These are phyloP conservation scores for Dynastes maya DNA, from an alignment of 2,888 invertebrate genomes.

Conservation along the genomic window DNA sequence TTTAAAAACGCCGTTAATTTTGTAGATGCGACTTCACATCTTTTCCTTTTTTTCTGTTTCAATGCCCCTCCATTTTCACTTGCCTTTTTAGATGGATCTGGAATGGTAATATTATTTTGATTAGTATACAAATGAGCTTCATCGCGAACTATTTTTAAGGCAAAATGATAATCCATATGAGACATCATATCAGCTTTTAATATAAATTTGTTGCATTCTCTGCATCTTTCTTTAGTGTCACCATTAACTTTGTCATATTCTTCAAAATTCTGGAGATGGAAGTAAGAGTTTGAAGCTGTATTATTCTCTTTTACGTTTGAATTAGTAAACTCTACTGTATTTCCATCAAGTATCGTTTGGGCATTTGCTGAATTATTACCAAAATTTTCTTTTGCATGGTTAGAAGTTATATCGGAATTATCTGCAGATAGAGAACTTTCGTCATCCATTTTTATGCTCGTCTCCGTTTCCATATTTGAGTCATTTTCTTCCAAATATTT, in stretches of 20 bases:
- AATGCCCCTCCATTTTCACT: slow-evolving; percentile 38
- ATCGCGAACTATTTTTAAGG: slow-evolving; percentile 69
- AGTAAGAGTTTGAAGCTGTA: neutral
- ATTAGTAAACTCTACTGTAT: neutral
- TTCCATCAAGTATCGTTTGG: neutral
- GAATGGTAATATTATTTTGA: slow-evolving; percentile 15
- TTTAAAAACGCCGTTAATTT: slow-evolving; percentile 57
- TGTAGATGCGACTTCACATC: slow-evolving; percentile 50
- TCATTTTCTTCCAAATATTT: slow-evolving; percentile 57
- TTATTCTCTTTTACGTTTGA: neutral
- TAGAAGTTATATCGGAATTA: neutral
- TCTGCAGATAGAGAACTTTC: slow-evolving; percentile 1
- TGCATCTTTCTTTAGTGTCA: slow-evolving; percentile 74
- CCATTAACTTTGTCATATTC: slow-evolving; percentile 24
- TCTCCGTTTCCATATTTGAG: slow-evolving; percentile 47
- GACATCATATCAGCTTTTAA: slow-evolving; percentile 77
- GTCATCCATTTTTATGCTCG: neutral
- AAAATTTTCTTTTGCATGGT: slow-evolving; percentile 31
- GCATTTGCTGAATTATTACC: neutral
- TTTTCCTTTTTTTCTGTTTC: slow-evolving; percentile 52
- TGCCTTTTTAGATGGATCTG: slow-evolving; percentile 49
- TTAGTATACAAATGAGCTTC: slow-evolving; percentile 60
- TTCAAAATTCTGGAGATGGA: slow-evolving; percentile 3
- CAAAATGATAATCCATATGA: slow-evolving; percentile 90
- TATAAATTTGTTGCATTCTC: slow-evolving; percentile 80